Evolutionary conservation across 2,113 vertebrate species (phyloP).

Genomic region (Albula goreensis): DNA sequence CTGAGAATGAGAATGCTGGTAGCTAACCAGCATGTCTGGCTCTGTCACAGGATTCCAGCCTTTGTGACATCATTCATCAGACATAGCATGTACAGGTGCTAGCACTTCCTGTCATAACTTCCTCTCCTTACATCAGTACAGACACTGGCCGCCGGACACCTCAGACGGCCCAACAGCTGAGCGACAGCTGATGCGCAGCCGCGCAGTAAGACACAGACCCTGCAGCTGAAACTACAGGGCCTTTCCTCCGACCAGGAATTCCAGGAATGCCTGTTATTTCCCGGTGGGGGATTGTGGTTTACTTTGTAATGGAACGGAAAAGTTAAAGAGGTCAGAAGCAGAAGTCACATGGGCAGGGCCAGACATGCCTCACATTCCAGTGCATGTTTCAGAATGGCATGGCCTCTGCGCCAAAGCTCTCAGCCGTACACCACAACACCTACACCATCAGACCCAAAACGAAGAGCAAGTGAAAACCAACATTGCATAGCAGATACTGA

Average conservation of each 20-base stretch:
- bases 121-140: not conserved
- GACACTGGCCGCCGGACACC: constrained; percentile 6
- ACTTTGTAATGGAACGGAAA: constrained; percentile 32
- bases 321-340: constrained; percentile 31
- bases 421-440: not conserved
- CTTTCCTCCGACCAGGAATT: constrained; percentile 44
- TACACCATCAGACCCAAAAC: not conserved
- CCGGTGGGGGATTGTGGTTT: constrained; percentile 46
- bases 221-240: constrained; percentile 26
- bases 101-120: not conserved
- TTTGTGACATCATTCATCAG: not conserved
- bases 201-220: constrained; percentile 41
- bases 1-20: not conserved
- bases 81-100: not conserved
- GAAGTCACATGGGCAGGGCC: not conserved
- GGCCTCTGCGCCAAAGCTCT: not conserved
- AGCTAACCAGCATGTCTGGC: not conserved
- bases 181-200: constrained; percentile 41
- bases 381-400: not conserved
- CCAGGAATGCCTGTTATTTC: constrained; percentile 45
- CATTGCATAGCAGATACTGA: not conserved
- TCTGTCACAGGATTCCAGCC: not conserved
- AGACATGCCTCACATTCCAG: not conserved
- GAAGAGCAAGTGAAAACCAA: not conserved
- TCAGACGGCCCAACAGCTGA: constrained; percentile 25